Evolutionary conservation across 1,140 invertebrate species (phyloP).

Genomic region (Drosophila kohkoa): DNA sequence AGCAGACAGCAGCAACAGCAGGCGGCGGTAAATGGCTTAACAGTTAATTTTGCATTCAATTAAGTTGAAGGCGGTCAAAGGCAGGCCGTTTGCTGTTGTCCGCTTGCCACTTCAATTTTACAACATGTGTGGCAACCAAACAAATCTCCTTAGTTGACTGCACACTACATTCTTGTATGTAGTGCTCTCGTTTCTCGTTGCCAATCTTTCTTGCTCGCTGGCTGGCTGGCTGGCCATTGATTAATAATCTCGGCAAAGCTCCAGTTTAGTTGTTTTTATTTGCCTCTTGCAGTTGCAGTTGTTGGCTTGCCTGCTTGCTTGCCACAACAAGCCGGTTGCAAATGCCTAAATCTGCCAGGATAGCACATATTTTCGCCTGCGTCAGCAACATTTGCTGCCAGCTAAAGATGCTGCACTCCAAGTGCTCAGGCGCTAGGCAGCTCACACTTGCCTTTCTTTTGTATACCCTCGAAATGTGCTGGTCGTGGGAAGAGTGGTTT

Average conservation of each 20-base stretch:
- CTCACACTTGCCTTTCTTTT: conserved; percentile 3
- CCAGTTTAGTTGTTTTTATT: conserved; percentile 12
- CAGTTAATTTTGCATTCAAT: conserved; percentile 79
- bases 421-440: neutral
- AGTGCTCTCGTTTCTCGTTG: neutral
- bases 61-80: conserved; percentile 38
- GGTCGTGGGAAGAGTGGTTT: neutral
- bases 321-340: conserved; percentile 12
- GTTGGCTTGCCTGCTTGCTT: neutral
- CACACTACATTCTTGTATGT: neutral
- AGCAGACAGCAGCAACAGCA: neutral
- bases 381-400: conserved; percentile 44
- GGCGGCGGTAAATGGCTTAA: conserved; percentile 40
- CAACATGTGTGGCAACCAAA: conserved; percentile 30
- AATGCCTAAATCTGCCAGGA: conserved; percentile 30
- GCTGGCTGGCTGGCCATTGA: conserved; percentile 32
- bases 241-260: conserved; percentile 49
- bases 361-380: conserved; percentile 42
- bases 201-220: neutral
- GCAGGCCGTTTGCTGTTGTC: neutral
- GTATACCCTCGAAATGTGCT: neutral
- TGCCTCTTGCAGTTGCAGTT: neutral
- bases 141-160: conserved; percentile 47
- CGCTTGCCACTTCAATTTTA: conserved; percentile 26
- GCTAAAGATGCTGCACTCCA: conserved; percentile 21